Conservation (phyloP, 2,797 vertebrate genomes). For the Allobates femoralis region DNA sequence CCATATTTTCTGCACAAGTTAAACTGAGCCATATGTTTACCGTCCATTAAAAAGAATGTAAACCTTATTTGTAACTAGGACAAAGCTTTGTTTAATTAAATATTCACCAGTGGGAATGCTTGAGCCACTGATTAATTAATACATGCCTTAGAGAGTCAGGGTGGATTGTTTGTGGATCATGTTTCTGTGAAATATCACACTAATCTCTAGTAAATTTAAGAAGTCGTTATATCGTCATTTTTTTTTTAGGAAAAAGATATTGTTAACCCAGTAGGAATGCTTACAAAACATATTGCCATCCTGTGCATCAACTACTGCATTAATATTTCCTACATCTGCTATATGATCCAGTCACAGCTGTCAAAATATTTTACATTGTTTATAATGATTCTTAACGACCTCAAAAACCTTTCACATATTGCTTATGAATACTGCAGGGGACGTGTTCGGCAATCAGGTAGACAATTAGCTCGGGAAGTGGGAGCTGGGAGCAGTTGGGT, state of each 20-base stretch:
- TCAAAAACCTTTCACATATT: conserved; percentile 33
- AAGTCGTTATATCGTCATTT: conserved; percentile 18
- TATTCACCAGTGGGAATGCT: conserved; percentile 30
- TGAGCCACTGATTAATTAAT: conserved; percentile 36
- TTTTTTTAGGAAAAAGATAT: neutral
- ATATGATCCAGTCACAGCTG: conserved; percentile 26
- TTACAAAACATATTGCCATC: conserved; percentile 11
- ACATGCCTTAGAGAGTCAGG: conserved; percentile 11
- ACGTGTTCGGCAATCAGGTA: conserved; percentile 13
- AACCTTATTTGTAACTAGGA: conserved; percentile 11
- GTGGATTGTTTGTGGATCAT: neutral
- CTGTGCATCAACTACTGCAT: conserved; percentile 28
- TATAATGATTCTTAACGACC: conserved; percentile 16
- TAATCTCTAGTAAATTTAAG: neutral
- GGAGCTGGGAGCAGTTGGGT: conserved; percentile 26
- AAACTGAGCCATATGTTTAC: conserved; percentile 18
- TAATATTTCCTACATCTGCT: conserved; percentile 43
- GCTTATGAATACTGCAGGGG: conserved; percentile 15
- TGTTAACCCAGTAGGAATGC: conserved; percentile 36
- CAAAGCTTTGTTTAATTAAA: conserved; percentile 28
- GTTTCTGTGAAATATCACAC: neutral
- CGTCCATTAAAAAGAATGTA: neutral
- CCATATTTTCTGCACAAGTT: neutral
- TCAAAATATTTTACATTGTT: conserved; percentile 32
- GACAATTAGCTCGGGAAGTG: conserved; percentile 12